These are phyloP conservation scores for Danaus chrysippus DNA, from an alignment of 2,888 invertebrate species.

Conservation along the genomic window DNA sequence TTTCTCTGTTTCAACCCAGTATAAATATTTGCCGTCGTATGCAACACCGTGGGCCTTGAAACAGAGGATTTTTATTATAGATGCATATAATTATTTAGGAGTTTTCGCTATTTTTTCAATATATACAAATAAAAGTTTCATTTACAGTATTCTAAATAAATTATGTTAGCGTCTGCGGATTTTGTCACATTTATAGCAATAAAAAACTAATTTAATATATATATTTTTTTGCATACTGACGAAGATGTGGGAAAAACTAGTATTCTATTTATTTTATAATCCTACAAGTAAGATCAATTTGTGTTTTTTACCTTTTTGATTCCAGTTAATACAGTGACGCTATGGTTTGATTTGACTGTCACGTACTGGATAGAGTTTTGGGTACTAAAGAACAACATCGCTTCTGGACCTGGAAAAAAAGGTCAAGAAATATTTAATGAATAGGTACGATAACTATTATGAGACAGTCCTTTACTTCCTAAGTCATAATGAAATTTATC, in stretches of 20 bases:
- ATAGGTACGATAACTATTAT: neutral
- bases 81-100: neutral
- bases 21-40: slow-evolving; percentile 83
- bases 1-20: slow-evolving; percentile 87
- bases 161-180: no score
- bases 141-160: no score
- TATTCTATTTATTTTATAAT: neutral
- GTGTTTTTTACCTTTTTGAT: slow-evolving; percentile 49
- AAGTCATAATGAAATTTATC: no score
- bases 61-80: neutral
- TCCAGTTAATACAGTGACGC: slow-evolving; percentile 54
- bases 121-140: no score
- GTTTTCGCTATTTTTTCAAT: neutral
- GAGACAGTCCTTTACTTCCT: no score
- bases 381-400: slow-evolving; percentile 83
- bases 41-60: slow-evolving; percentile 81
- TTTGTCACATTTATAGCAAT: no score
- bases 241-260: neutral
- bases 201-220: no score
- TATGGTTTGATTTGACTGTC: slow-evolving; percentile 75
- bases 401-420: slow-evolving; percentile 77
- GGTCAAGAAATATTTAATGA: neutral
- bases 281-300: neutral
- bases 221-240: neutral
- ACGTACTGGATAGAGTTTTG: slow-evolving; percentile 82